Base-by-base conservation (phyloP, 2,888 invertebrate genomes). In the Chesias legatella region DNA sequence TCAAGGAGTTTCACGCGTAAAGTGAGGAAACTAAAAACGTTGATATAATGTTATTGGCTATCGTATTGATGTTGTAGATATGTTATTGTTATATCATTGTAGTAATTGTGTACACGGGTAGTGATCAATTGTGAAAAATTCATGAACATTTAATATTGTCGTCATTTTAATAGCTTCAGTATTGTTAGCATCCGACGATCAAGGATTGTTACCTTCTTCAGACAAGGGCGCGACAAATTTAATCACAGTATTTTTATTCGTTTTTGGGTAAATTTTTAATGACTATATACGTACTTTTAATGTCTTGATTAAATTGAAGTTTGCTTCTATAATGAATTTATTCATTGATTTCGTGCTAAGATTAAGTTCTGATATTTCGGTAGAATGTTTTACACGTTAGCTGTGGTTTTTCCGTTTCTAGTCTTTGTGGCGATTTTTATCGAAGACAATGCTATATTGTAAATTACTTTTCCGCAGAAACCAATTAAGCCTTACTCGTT, bases 401-500 rank as follows among this genome's bases (percentile, higher is more conserved):
- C 13, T 17, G 13, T 17, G 2, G 2, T 3, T 17, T 5, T 3
- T 17, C 5, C 3, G 2, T 17, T 17, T 17, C 13, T 17, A 17
- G 7, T 10, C 6, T 6, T 9, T 17, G 31, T 41, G 22, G 34
- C 23, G 23, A 20, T 28, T 17, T 8, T 29, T 25, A 11, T n/a
- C 25, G 37, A 31, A 35, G 25, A 37, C 34, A 33, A 13, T 33
- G 22, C 34, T 47, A 47, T 43, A 41, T 42, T 46, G 28, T 50
- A 46, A 35, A 13, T 49, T 49, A 32, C 36, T 53, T 46, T 43
- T 47, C 42, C 13, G 36, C 27, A 22, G 33, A 33, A 28, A 41
- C 44, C 35, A 40, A 35, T 45, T 37, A 50, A 65, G 79, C 79
- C 80, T 82, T 76, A 55, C 58, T 63, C 53, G 76, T 68, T 82